phyloP scores from a whole-genome alignment of 2,797 vertebrate genomes.

The Pseudocheirus occidentalis region DNA sequence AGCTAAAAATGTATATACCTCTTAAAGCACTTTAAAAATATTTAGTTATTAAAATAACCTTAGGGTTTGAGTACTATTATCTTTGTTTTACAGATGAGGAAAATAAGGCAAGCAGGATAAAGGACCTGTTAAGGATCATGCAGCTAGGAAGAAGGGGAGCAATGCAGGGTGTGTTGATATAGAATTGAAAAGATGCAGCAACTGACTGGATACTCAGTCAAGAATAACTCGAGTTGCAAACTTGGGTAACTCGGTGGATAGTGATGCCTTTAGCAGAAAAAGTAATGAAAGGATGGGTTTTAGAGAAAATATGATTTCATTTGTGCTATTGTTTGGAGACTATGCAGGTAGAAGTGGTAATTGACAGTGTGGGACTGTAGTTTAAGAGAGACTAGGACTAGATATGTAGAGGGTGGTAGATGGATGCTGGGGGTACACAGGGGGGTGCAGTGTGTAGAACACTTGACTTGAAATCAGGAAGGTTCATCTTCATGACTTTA shows the following conservation, averaged over 20 bases:
- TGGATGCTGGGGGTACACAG: no score
- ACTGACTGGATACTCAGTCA: neutral
- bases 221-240: neutral
- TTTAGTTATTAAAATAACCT: neutral
- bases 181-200: neutral
- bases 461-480: no score
- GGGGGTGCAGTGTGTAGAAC: no score
- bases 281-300: no score
- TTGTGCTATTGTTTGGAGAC: no score
- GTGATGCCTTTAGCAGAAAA: neutral
- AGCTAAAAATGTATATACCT: no score
- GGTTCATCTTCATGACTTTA: neutral
- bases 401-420: no score
- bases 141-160: neutral
- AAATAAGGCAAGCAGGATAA: neutral
- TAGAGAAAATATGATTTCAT: no score
- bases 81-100: neutral
- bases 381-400: no score
- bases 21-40: neutral
- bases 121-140: neutral
- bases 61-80: neutral
- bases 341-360: no score
- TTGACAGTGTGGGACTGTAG: no score
- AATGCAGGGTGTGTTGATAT: neutral
- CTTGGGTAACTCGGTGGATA: neutral